Evolutionary conservation across 1,140 invertebrate genomes (phyloP).

Genomic region (Tetramorium alpestre): DNA sequence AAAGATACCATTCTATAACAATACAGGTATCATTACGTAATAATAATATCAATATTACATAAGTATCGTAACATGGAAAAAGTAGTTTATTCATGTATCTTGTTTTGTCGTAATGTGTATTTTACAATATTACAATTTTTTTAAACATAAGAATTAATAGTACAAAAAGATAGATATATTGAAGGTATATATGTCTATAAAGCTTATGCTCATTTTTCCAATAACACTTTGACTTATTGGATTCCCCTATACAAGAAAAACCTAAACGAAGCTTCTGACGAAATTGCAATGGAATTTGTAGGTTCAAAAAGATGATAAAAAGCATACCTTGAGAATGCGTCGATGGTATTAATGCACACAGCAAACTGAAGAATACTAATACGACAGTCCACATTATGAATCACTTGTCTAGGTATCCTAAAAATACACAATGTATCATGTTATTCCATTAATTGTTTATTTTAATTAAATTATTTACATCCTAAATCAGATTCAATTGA

Average conservation of each 20-base stretch:
- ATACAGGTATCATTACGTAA: neutral
- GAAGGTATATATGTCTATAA: neutral
- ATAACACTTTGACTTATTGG: neutral
- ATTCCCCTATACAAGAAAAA: neutral
- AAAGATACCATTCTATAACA: neutral
- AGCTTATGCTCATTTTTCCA: neutral
- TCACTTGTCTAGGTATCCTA: neutral
- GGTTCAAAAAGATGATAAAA: slow-evolving; percentile 9
- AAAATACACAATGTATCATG: neutral
- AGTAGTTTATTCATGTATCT: neutral
- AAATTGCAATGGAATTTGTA: slow-evolving; percentile 19
- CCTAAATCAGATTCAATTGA: neutral
- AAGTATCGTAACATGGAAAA: neutral
- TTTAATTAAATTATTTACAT: neutral
- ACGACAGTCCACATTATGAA: slow-evolving; percentile 31
- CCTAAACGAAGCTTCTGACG: neutral
- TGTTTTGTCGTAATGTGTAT: neutral
- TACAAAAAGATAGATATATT: neutral
- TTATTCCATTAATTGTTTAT: neutral
- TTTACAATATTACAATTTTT: neutral
- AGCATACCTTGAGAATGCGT: slow-evolving; percentile 64
- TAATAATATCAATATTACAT: neutral
- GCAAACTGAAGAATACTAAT: slow-evolving; percentile 24
- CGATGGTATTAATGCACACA: slow-evolving; percentile 28
- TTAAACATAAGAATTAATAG: neutral